Evolutionary conservation across 1,140 invertebrate genomes (phyloP).

Genomic region (Anastrepha obliqua): DNA sequence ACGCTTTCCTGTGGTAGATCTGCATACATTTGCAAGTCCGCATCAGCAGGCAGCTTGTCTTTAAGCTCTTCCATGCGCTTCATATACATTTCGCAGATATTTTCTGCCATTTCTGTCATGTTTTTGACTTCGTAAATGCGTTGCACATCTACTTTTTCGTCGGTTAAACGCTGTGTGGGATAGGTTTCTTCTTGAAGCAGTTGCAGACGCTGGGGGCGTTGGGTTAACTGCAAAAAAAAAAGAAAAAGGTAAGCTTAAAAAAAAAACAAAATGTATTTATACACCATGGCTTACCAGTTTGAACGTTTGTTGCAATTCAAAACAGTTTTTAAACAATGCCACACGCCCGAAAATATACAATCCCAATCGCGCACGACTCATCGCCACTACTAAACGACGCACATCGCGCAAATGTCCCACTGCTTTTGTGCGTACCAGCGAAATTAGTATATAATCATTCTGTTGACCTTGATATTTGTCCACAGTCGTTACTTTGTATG

Average conservation of each 20-base stretch:
- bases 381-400: conserved; percentile 96
- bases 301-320: conserved; percentile 96
- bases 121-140: conserved; percentile 80
- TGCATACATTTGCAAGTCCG: conserved; percentile 57
- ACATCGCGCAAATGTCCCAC: conserved; percentile 98
- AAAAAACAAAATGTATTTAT: background rate
- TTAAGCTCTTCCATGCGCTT: conserved; percentile 83
- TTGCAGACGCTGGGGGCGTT: conserved; percentile 85
- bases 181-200: conserved; percentile 86
- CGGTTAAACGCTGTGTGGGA: conserved; percentile 80
- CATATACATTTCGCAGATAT: conserved; percentile 93
- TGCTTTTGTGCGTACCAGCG: conserved; percentile 94
- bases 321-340: conserved; percentile 95
- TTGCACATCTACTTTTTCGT: conserved; percentile 65
- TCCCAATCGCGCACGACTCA: conserved; percentile 97
- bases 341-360: conserved; percentile 97
- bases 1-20: conserved; percentile 57
- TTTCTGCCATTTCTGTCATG: conserved; percentile 95
- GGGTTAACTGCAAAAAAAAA: conserved; percentile 74
- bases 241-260: background rate
- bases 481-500: conserved; percentile 96
- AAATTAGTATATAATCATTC: conserved; percentile 98
- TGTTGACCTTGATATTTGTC: conserved; percentile 99
- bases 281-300: conserved; percentile 81
- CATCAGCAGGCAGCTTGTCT: conserved; percentile 73